Percentiles rank a stretch among this genome's conserved stretches.
phyloP scores from a whole-genome alignment of 2,888 invertebrate genomes.

The Abscondita cerata region DNA sequence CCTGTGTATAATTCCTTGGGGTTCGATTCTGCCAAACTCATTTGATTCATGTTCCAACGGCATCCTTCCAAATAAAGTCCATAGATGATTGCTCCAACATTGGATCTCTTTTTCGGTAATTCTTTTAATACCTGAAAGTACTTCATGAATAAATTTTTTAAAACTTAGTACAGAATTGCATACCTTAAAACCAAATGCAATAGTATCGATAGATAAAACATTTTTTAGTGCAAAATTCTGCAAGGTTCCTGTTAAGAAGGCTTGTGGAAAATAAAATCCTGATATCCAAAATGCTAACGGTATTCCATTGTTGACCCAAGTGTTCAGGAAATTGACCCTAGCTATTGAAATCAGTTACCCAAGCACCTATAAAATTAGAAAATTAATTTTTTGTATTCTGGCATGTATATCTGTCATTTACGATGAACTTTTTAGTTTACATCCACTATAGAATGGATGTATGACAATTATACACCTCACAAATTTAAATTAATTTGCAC shows the following conservation, averaged over 20 bases:
- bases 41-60: constrained; percentile 70
- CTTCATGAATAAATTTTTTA: too few species aligned
- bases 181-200: constrained; percentile 69
- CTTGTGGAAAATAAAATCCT: constrained; percentile 86
- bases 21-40: constrained; percentile 65
- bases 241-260: constrained; percentile 81
- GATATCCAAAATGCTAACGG: constrained; percentile 84
- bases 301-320: constrained; percentile 73
- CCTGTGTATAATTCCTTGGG: constrained; percentile 76
- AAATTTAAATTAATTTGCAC: too few species aligned
- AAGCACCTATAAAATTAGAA: constrained; percentile 71
- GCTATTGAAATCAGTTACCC: constrained; percentile 70
- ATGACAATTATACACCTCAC: too few species aligned
- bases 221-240: constrained; percentile 84
- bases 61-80: constrained; percentile 80
- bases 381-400: too few species aligned
- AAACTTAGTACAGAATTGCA: not conserved
- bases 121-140: constrained; percentile 58
- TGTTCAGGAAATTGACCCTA: constrained; percentile 68
- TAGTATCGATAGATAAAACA: constrained; percentile 76
- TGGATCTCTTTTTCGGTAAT: constrained; percentile 60
- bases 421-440: too few species aligned
- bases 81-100: constrained; percentile 70
- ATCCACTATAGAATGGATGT: too few species aligned
- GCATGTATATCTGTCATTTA: too few species aligned